A percentile compares a stretch with the other conserved stretches of the same genome.
Conservation (phyloP, 2,797 vertebrate genomes). For the Sandelia bainsii region DNA sequence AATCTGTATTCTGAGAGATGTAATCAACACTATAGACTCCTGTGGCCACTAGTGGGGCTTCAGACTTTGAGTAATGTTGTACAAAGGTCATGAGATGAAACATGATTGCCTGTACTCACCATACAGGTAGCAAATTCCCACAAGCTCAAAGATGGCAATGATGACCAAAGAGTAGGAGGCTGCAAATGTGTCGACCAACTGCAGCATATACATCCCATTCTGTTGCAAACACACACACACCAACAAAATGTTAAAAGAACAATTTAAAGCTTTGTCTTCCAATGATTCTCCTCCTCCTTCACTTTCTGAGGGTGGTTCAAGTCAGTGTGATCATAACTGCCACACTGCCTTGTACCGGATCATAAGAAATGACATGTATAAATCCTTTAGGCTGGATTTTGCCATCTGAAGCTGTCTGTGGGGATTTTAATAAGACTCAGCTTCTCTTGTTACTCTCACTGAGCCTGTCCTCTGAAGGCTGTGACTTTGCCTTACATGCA, state of each 20-base stretch:
- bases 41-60: not conserved
- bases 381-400: slow-evolving; percentile 24
- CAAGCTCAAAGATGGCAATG: slow-evolving; percentile 96
- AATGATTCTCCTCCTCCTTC: not conserved
- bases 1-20: not conserved
- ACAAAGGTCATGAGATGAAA: slow-evolving; percentile 7
- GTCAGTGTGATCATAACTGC: slow-evolving; percentile 7
- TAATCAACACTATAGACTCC: not conserved
- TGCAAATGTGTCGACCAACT: slow-evolving; percentile 95
- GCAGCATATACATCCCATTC: slow-evolving; percentile 98
- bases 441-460: slow-evolving; percentile 36
- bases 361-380: slow-evolving; percentile 27
- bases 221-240: slow-evolving; percentile 66
- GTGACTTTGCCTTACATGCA: slow-evolving; percentile 24
- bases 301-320: not conserved
- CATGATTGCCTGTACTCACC: slow-evolving; percentile 84
- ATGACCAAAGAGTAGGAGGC: slow-evolving; percentile 98
- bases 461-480: slow-evolving; percentile 35
- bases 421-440: slow-evolving; percentile 52
- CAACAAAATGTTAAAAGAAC: slow-evolving; percentile 7
- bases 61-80: not conserved
- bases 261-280: not conserved
- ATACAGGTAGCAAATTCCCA: slow-evolving; percentile 95
- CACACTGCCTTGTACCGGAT: slow-evolving; percentile 14
- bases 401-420: slow-evolving; percentile 26